A percentile compares a stretch with the other conserved stretches of the same genome.
Evolutionary conservation across 2,113 vertebrate genomes (phyloP).

Genomic region (Micromys minutus): DNA sequence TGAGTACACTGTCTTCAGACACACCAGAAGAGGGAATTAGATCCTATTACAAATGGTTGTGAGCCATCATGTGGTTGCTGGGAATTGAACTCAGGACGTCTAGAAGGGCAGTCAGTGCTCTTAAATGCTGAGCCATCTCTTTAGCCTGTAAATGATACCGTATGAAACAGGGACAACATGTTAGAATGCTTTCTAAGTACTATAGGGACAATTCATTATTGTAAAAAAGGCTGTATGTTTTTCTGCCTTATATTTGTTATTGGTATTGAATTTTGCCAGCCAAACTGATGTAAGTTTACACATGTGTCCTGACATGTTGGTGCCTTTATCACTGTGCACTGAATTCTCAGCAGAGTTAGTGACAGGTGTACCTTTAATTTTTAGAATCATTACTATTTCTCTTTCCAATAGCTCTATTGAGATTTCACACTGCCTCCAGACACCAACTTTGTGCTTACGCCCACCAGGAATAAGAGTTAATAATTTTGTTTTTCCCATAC

Average conservation of each 20-base stretch:
- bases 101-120: too few species aligned
- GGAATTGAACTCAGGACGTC: too few species aligned
- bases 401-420: constrained; percentile 58
- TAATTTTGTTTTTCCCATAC: constrained; percentile 38
- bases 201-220: background rate
- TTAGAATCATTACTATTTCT: constrained; percentile 48
- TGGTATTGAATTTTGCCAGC: constrained; percentile 13
- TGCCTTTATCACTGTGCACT: constrained; percentile 23
- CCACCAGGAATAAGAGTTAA: background rate
- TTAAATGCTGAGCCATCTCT: too few species aligned
- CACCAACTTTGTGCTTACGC: background rate
- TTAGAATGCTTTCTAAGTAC: constrained; percentile 7
- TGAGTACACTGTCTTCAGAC: too few species aligned
- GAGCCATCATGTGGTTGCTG: too few species aligned
- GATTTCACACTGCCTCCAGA: constrained; percentile 34
- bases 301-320: background rate
- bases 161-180: background rate
- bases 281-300: background rate
- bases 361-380: constrained; percentile 50
- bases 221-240: background rate
- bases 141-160: too few species aligned
- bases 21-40: too few species aligned
- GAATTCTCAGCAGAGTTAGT: constrained; percentile 11
- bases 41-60: too few species aligned
- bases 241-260: background rate